Evolutionary conservation across 2,888 invertebrate genomes (phyloP).

Genomic region (Torymus tubicola): DNA sequence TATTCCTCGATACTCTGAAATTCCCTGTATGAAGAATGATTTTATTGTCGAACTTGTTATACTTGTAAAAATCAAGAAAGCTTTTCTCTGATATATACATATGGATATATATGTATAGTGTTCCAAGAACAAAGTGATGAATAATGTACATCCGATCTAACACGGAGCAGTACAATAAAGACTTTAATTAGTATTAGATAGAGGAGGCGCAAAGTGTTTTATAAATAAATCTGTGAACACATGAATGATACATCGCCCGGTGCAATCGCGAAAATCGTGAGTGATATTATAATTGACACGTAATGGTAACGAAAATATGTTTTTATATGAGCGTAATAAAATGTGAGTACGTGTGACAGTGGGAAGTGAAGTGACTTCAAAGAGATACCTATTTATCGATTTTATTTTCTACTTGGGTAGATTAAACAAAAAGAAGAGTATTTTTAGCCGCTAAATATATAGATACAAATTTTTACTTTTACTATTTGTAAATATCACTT

Average conservation of each 20-base stretch:
- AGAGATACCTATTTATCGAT: conserved; percentile 39
- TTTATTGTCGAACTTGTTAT: conserved; percentile 30
- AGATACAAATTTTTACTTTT: conserved; percentile 14
- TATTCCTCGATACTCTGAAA: conserved; percentile 37
- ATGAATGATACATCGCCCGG: conserved; percentile 37
- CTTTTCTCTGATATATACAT: conserved; percentile 11
- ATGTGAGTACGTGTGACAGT: not conserved
- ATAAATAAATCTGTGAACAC: not conserved
- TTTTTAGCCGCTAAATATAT: conserved; percentile 37
- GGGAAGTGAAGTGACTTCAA: conserved; percentile 13
- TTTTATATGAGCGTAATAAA: conserved; percentile 5
- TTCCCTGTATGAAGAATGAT: not conserved
- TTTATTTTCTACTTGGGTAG: conserved; percentile 3
- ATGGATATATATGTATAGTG: conserved; percentile 9
- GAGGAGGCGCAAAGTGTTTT: not conserved
- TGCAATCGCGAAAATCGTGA: conserved; percentile 47
- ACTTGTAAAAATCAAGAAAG: conserved; percentile 13
- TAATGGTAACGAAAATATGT: not conserved
- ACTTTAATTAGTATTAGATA: conserved; percentile 34
- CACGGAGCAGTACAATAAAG: conserved; percentile 45
- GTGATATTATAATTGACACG: conserved; percentile 44
- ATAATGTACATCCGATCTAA: conserved; percentile 35
- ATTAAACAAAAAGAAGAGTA: conserved; percentile 32
- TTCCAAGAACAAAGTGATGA: conserved; percentile 57
- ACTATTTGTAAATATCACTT: conserved; percentile 41